Evolutionary conservation across 1,140 invertebrate species (phyloP), one percentile per base, ranked within the genome.

Genomic region (Eueides isabella): DNA sequence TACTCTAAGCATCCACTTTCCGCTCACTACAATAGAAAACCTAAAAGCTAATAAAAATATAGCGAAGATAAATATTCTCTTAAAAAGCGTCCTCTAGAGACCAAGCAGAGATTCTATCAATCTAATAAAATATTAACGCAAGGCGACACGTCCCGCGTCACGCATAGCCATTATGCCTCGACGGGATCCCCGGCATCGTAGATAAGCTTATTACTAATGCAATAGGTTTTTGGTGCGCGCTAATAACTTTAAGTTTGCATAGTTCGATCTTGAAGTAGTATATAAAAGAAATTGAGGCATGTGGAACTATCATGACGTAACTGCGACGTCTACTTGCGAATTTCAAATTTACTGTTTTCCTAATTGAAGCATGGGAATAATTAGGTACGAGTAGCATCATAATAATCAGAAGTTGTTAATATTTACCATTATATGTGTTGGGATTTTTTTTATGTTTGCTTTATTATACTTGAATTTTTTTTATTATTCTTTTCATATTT

Each of bases 51-150:
- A n/a, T 12, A 26, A 55, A 9, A 11, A 55, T 55, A 55, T 5
- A 55, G 11, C 7, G 48, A 55, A 26, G 48, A 55, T 55, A 55
- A 55, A 35, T 38, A 48, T 61, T 11, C 70, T 55, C 33, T 38
- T 67, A 61, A 61, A 66, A 71, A 75, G 33, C 41, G 38, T 31
- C 67, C 71, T 41, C 67, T 12, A 29, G 64, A 30, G 55, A 67
- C 61, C 55, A 64, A 78, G 72, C 78, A 72, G 77, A 78, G 84
- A 88, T 86, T 85, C 77, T 81, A 80, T 86, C 80, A 84, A 80
- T 75, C 72, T 75, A 70, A 85, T 87, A 82, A 80, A 86, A 85
- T 86, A 87, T 87, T 87, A 81, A 88, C 75, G 76, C 67, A 61
- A 74, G 77, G 67, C 77, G 77, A 77, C 67, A 72, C 71, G 80